A percentile compares a stretch with the other conserved stretches of the same genome.
These are phyloP conservation scores for Morphnarchus princeps DNA, from an alignment of 2,113 vertebrate genomes.

Conservation along the genomic window DNA sequence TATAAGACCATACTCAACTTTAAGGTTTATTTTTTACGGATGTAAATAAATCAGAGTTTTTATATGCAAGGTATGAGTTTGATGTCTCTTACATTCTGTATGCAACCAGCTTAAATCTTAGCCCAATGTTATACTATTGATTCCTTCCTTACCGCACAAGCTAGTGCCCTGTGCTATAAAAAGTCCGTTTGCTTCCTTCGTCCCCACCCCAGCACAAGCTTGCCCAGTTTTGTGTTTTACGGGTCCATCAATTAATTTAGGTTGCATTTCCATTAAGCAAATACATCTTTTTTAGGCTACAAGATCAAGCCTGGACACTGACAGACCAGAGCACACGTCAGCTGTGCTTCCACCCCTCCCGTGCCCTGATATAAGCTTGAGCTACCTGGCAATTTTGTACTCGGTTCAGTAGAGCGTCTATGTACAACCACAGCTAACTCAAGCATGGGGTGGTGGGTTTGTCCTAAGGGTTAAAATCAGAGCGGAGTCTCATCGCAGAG, in stretches of 20 bases:
- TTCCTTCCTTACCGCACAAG: neutral
- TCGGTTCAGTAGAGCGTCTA: neutral
- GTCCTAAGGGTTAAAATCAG: neutral
- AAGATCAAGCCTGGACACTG: neutral
- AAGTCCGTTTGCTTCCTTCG: neutral
- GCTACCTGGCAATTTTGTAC: neutral
- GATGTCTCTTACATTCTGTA: neutral
- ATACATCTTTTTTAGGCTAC: neutral
- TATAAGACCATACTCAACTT: neutral
- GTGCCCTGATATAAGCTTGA: neutral
- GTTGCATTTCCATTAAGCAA: neutral
- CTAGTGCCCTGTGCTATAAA: neutral
- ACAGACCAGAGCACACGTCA: neutral
- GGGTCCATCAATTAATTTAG: neutral
- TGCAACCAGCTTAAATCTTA: neutral
- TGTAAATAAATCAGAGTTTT: slow-evolving; percentile 44
- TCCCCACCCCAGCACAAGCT: neutral
- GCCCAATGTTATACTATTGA: neutral
- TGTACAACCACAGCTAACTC: neutral
- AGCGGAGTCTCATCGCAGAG: neutral
- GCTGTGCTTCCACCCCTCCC: neutral
- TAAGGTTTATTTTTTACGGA: slow-evolving; percentile 13
- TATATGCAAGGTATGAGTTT: neutral
- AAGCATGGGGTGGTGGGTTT: neutral
- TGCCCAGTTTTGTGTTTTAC: neutral